Percentiles rank a stretch among this genome's conserved stretches.
Evolutionary conservation across 2,797 vertebrate genomes (phyloP).

Genomic region (Lophius americanus): DNA sequence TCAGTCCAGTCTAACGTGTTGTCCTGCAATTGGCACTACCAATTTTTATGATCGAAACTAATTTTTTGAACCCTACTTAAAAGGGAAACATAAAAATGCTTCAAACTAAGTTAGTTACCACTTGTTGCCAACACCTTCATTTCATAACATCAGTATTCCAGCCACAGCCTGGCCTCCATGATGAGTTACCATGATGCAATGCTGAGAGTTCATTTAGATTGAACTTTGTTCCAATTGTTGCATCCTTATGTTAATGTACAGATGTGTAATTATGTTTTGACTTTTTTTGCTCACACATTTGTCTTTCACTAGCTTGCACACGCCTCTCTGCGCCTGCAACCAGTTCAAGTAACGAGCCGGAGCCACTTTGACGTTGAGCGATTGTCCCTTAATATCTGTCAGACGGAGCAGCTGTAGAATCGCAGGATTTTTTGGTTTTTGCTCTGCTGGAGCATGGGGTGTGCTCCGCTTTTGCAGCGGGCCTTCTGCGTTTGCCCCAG

Average conservation of each 20-base stretch:
- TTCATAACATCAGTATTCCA: not conserved
- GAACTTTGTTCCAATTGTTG: constrained; percentile 4
- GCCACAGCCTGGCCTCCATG: not conserved
- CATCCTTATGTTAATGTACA: constrained; percentile 12
- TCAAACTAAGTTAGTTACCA: too few relatives aligned
- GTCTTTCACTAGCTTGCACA: constrained; percentile 22
- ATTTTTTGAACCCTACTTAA: too few relatives aligned
- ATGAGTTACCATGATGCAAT: not conserved
- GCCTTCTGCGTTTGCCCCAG: constrained; percentile 57
- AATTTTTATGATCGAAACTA: too few relatives aligned
- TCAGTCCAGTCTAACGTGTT: too few relatives aligned
- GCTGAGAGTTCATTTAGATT: not conserved
- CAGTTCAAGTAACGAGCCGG: not conserved
- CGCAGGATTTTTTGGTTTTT: constrained; percentile 25
- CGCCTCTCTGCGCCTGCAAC: not conserved
- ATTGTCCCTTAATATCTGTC: constrained; percentile 42
- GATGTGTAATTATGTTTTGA: constrained; percentile 5
- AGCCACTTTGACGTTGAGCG: constrained; percentile 28
- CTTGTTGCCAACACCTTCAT: too few relatives aligned
- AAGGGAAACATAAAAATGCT: too few relatives aligned
- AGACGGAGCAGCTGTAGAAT: constrained; percentile 21
- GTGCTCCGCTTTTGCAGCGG: constrained; percentile 35
- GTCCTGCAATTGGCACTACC: too few relatives aligned
- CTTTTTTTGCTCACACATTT: not conserved
- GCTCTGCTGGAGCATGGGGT: constrained; percentile 38